A percentile compares a stretch with the other conserved stretches of the same genome.
Evolutionary conservation across 2,888 invertebrate genomes (phyloP).

Genomic region (Rhamnusium bicolor): DNA sequence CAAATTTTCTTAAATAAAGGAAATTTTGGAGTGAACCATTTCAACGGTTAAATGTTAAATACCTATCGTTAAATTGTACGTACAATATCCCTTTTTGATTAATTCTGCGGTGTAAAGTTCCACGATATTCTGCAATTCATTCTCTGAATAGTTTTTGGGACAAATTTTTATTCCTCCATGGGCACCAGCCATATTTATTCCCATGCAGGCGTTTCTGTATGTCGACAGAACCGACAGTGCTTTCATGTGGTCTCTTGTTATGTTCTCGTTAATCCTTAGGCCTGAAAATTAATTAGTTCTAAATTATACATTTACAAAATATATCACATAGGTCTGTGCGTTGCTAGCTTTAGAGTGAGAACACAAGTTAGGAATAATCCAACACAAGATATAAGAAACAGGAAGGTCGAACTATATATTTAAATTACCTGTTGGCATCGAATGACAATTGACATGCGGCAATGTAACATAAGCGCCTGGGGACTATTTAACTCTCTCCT

Average conservation of each 20-base stretch:
- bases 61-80: slow-evolving; percentile 27
- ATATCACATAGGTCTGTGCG: too few species aligned
- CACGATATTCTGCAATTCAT: slow-evolving; percentile 62
- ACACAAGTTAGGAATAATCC: too few species aligned
- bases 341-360: too few species aligned
- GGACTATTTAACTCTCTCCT: too few species aligned
- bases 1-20: too few species aligned
- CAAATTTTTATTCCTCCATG: slow-evolving; percentile 65
- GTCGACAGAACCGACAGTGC: slow-evolving; percentile 64
- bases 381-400: too few species aligned
- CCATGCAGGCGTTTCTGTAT: slow-evolving; percentile 64
- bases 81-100: slow-evolving; percentile 57
- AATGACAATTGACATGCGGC: too few species aligned
- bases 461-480: too few species aligned
- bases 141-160: slow-evolving; percentile 56
- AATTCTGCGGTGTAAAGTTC: slow-evolving; percentile 58
- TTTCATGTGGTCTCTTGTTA: slow-evolving; percentile 64
- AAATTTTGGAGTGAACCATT: too few species aligned
- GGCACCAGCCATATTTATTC: slow-evolving; percentile 64
- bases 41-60: too few species aligned
- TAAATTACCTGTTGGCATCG: too few species aligned
- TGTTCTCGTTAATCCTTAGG: slow-evolving; percentile 59
- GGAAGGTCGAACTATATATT: too few species aligned
- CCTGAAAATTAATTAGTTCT: slow-evolving; percentile 48
- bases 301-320: background rate